Evolutionary conservation across 2,797 vertebrate species (phyloP), one percentile per base, ranked within the genome.

Genomic region (Syngnathus rostellatus): DNA sequence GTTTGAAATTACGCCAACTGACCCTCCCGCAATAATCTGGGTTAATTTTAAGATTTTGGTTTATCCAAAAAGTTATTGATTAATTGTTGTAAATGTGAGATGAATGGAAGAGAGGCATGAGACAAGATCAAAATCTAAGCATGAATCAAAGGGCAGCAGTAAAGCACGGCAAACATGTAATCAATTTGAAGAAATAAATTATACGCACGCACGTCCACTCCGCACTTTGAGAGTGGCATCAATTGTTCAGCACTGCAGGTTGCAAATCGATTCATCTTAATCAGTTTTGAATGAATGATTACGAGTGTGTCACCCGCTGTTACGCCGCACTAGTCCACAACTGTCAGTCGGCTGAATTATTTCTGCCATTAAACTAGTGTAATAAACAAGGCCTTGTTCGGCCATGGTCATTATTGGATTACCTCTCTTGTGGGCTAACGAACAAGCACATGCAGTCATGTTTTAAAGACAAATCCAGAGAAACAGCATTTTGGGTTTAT

Each of bases 201-300:
- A 61, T 7, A 43, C 53, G 63, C 69, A 51, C 66, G 63, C 69
- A 51, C 65, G 65, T 48, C 70, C 68, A 69, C 63, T 45, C 39
- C 21, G 38, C 64, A 57, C 67, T 51, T 68, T 14, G 14, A 70
- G 67, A 21, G 46, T 57, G 2, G 25, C 67, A 81, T 80, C 74
- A 79, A 86, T 81, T 79, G 65, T 70, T 76, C 31, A 48, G 67
- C 77, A 66, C 77, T 81, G 72, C 73, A 76, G 69, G 66, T 79
- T 79, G 57, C 64, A n/a, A 76, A 87, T 82, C 66, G 83, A 86
- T 87, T 85, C 73, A 60, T 74, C 73, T 75, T 88, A 87, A 90
- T 86, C 79, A 81, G 74, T 81, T 87, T 85, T 86, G 87, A 89
- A 88, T 85, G 74, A 86, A 87, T 80, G 85, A 86, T 87, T 85